Evolutionary conservation across 2,797 vertebrate genomes (phyloP).

Genomic region (Bradypodion ventrale): DNA sequence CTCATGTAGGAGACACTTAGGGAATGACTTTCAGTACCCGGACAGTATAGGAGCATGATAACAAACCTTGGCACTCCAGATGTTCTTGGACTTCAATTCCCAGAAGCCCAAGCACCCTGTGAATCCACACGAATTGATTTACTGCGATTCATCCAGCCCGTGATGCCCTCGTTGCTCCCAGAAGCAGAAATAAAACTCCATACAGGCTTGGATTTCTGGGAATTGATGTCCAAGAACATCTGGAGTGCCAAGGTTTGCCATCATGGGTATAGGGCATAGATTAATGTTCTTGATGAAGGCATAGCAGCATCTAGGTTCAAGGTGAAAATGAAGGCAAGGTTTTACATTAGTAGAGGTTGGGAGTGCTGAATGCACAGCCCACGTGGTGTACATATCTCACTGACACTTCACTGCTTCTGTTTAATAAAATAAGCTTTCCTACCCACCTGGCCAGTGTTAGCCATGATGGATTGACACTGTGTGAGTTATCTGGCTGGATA

Average conservation of each 20-base stretch:
- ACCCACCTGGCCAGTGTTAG: neutral
- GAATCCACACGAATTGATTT: no score
- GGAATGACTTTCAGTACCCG: neutral
- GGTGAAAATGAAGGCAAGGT: neutral
- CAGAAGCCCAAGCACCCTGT: no score
- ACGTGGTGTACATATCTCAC: neutral
- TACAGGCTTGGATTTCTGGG: no score
- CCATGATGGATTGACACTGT: neutral
- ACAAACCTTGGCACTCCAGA: no score
- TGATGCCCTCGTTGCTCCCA: no score
- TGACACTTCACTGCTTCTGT: neutral
- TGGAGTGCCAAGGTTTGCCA: no score
- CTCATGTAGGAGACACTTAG: neutral
- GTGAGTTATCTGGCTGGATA: neutral
- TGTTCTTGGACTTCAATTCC: no score
- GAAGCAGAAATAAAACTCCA: no score
- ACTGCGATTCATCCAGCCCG: no score
- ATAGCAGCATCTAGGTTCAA: neutral
- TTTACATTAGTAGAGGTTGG: neutral
- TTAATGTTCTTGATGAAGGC: neutral
- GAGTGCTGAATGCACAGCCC: neutral
- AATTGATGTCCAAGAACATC: no score
- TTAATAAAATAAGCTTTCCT: neutral
- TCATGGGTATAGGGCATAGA: no score
- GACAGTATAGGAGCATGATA: no score